Conservation (phyloP, 2,113 vertebrate species). For the Rhabdomys dilectus region DNA sequence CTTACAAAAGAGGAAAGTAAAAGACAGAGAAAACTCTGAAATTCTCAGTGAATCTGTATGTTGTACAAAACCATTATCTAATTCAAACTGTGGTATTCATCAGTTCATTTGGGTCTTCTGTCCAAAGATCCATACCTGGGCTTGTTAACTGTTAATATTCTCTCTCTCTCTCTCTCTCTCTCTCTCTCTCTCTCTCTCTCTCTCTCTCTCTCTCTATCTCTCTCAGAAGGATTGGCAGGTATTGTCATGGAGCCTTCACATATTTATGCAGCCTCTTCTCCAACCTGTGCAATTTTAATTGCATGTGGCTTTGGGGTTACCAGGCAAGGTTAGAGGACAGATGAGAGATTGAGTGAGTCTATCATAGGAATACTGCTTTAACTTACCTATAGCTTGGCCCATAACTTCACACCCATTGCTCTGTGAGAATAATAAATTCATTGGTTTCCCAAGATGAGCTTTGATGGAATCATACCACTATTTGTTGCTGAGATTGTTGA, state of each 20-base stretch:
- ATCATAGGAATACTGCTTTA: background rate
- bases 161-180: background rate
- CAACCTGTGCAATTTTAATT: background rate
- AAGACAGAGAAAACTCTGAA: background rate
- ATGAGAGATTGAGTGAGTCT: background rate
- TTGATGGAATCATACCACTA: background rate
- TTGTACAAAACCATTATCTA: background rate
- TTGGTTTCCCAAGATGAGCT: background rate
- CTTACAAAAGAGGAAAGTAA: background rate
- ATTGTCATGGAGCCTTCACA: background rate
- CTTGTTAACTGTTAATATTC: background rate
- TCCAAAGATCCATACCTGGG: background rate
- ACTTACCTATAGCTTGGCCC: background rate
- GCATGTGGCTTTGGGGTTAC: background rate
- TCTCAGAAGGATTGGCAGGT: rapidly evolving
- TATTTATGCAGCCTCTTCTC: background rate
- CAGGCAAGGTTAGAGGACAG: background rate
- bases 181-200: too few relatives aligned
- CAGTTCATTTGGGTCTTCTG: background rate
- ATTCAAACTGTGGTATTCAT: background rate
- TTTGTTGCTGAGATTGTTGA: background rate
- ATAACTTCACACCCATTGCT: background rate
- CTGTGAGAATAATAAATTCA: background rate
- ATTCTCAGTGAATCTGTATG: background rate
- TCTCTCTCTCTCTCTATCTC: background rate